Evolutionary conservation across 2,888 invertebrate genomes (phyloP).

Genomic region (Sthenelais limicola): DNA sequence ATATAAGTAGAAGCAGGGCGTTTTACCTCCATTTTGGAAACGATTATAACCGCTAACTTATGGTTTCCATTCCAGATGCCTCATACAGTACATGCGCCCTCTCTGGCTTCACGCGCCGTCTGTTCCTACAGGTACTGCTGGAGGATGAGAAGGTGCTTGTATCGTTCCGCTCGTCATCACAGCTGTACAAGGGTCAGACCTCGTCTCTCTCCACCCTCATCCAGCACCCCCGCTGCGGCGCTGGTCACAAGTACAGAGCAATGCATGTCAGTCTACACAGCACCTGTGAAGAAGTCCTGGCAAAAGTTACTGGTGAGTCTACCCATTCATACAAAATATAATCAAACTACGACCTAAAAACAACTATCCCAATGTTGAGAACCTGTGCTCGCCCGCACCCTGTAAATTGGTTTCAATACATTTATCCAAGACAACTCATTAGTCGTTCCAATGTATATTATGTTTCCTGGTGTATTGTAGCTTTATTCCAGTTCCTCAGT

Average conservation of each 20-base stretch:
- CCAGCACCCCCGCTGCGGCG: slow-evolving; percentile 81
- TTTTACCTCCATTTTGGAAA: too few relatives aligned
- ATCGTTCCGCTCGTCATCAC: slow-evolving; percentile 45
- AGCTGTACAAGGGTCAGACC: slow-evolving; percentile 57
- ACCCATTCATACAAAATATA: neutral
- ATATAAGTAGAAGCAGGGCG: too few relatives aligned
- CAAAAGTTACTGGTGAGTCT: slow-evolving; percentile 74
- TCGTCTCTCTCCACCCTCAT: slow-evolving; percentile 49
- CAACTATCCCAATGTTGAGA: too few relatives aligned
- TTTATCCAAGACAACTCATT: too few relatives aligned
- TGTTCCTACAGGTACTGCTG: slow-evolving; percentile 87
- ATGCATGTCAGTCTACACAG: slow-evolving; percentile 83
- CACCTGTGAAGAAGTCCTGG: slow-evolving; percentile 82
- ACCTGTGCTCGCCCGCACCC: too few relatives aligned
- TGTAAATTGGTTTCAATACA: too few relatives aligned
- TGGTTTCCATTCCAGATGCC: slow-evolving; percentile 27
- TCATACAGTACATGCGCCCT: slow-evolving; percentile 67
- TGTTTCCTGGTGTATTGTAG: too few relatives aligned
- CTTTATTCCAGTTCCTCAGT: too few relatives aligned
- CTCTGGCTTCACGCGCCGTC: slow-evolving; percentile 88
- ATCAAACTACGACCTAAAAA: too few relatives aligned
- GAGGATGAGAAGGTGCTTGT: slow-evolving; percentile 84
- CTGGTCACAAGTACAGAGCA: slow-evolving; percentile 82
- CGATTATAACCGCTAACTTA: too few relatives aligned
- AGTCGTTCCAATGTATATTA: too few relatives aligned